These are phyloP conservation scores for Nebria ingens DNA, from an alignment of 1,140 invertebrate genomes.

Conservation along the genomic window DNA sequence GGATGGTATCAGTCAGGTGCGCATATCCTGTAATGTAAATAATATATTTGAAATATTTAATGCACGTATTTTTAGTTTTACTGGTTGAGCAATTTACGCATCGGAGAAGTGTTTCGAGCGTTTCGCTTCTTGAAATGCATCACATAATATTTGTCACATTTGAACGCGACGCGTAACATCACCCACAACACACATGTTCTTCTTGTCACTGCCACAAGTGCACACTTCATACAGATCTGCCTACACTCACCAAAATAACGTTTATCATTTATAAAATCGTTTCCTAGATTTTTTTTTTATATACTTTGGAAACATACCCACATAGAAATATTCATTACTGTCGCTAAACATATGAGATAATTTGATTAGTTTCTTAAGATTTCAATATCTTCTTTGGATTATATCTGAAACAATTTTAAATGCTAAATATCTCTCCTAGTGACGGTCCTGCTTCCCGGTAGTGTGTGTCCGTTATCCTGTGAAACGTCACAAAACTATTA, in stretches of 20 bases:
- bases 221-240: no score
- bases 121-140: neutral
- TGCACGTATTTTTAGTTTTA: neutral
- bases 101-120: neutral
- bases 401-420: no score
- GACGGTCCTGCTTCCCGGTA: neutral
- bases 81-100: neutral
- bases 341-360: neutral
- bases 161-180: neutral
- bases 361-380: neutral
- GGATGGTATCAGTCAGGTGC: neutral
- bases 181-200: slow-evolving; percentile 4
- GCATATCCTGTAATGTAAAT: neutral
- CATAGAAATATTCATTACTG: neutral
- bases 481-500: slow-evolving; percentile 1
- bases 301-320: neutral
- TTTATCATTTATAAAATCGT: neutral
- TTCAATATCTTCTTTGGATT: neutral
- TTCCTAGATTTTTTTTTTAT: neutral
- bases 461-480: neutral
- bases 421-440: no score
- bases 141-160: neutral
- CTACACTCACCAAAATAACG: no score
- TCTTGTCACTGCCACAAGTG: no score
- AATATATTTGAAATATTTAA: slow-evolving; percentile 1